Conservation (phyloP, 2,888 invertebrate species). For the Fragum sueziense region DNA sequence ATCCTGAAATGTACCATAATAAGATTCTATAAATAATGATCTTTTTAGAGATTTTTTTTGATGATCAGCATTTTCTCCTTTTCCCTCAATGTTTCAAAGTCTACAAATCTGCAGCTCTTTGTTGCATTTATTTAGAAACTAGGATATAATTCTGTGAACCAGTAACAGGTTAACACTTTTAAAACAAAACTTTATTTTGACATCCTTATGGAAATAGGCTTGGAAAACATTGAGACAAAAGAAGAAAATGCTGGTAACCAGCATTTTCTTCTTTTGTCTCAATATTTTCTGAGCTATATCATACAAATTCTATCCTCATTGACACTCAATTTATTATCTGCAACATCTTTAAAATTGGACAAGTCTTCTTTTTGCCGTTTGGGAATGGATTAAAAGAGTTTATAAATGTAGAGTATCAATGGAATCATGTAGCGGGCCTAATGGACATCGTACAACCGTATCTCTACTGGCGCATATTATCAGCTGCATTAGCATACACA, state of each 20-base stretch:
- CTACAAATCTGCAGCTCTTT: not conserved
- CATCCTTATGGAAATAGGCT: no score
- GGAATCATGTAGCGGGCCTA: not conserved
- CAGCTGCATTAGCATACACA: slow-evolving; percentile 16
- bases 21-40: no score
- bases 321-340: no score
- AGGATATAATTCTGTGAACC: not conserved
- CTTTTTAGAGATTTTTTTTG: no score
- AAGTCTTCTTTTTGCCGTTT: not conserved
- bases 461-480: slow-evolving; percentile 2
- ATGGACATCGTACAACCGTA: not conserved
- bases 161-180: not conserved
- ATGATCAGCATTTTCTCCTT: not conserved
- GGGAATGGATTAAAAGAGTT: not conserved
- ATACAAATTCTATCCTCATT: no score
- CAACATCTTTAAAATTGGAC: not conserved
- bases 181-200: no score
- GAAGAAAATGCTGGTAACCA: no score
- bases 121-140: not conserved
- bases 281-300: no score
- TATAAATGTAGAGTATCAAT: not conserved
- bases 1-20: slow-evolving; percentile 46
- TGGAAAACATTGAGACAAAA: no score
- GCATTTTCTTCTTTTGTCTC: no score
- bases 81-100: not conserved